Percentiles rank a stretch among this genome's conserved stretches.
Evolutionary conservation across 2,888 invertebrate species (phyloP).

Genomic region (Peribatodes rhomboidaria): DNA sequence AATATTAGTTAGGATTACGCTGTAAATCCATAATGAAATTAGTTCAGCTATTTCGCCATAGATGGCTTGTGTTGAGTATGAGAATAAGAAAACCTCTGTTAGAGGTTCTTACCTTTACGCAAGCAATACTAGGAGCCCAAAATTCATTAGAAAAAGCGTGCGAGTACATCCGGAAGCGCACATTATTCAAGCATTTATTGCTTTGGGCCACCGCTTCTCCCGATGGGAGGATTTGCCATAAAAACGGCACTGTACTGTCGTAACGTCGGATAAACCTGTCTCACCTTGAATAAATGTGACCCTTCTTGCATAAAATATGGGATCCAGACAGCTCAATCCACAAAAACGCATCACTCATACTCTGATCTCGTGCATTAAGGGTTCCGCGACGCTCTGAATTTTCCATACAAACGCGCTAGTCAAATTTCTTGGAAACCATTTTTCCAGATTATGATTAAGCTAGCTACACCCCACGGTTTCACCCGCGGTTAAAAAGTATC

Average conservation of each 20-base stretch:
- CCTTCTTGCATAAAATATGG: neutral
- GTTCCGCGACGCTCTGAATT: too few relatives aligned
- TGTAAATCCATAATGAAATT: too few relatives aligned
- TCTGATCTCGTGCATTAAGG: too few relatives aligned
- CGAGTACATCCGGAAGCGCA: neutral
- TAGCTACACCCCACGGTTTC: too few relatives aligned
- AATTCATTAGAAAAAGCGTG: neutral
- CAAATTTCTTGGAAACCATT: too few relatives aligned
- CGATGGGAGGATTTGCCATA: constrained; percentile 10
- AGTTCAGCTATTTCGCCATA: too few relatives aligned
- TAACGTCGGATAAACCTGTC: constrained; percentile 19
- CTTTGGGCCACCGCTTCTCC: constrained; percentile 3
- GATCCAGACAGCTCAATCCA: neutral
- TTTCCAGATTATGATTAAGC: too few relatives aligned
- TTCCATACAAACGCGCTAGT: too few relatives aligned
- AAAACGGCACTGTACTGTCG: constrained; percentile 11
- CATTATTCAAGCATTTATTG: constrained; percentile 21
- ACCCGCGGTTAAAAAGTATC: too few relatives aligned
- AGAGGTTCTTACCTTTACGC: neutral
- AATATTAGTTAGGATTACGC: too few relatives aligned
- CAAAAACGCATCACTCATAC: neutral
- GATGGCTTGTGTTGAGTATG: too few relatives aligned
- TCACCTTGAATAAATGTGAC: neutral
- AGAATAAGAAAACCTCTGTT: too few relatives aligned
- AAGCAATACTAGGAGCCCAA: neutral